phyloP scores from a whole-genome alignment of 1,140 invertebrate genomes.

The Aphis craccivora region DNA sequence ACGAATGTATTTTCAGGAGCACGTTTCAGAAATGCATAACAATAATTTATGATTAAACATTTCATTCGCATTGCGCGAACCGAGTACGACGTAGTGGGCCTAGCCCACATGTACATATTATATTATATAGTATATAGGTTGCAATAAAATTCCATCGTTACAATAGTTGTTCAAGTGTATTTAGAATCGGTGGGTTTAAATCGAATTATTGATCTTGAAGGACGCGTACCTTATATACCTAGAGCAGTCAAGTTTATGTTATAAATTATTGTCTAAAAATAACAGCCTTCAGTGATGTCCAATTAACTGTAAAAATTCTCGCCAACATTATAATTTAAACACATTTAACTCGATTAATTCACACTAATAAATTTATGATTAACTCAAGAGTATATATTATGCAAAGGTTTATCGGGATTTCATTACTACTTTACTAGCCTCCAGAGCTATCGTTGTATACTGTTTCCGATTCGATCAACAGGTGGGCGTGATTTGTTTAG shows the following conservation, averaged over 20 bases:
- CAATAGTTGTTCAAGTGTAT: background rate
- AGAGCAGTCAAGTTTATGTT: background rate
- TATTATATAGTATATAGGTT: background rate
- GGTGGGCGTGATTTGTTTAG: background rate
- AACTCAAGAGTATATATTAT: background rate
- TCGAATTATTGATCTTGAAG: slow-evolving; percentile 22
- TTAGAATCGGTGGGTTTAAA: background rate
- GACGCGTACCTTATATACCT: background rate
- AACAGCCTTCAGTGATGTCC: background rate
- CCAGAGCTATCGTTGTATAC: background rate
- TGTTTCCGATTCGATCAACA: slow-evolving; percentile 36
- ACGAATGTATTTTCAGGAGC: background rate
- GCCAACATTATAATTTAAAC: slow-evolving; percentile 24
- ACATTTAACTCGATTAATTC: slow-evolving; percentile 23
- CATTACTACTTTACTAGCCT: slow-evolving; percentile 28
- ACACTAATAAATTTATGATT: slow-evolving; percentile 34
- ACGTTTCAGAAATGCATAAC: background rate
- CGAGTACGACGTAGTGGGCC: background rate
- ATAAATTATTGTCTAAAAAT: slow-evolving; percentile 21
- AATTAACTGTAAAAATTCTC: slow-evolving; percentile 46
- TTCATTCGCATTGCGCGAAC: background rate
- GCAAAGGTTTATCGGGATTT: background rate
- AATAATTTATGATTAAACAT: background rate
- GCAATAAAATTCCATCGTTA: background rate
- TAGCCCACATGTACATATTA: background rate